phyloP scores from a whole-genome alignment of 2,888 invertebrate genomes.

The Synergus japonicus region DNA sequence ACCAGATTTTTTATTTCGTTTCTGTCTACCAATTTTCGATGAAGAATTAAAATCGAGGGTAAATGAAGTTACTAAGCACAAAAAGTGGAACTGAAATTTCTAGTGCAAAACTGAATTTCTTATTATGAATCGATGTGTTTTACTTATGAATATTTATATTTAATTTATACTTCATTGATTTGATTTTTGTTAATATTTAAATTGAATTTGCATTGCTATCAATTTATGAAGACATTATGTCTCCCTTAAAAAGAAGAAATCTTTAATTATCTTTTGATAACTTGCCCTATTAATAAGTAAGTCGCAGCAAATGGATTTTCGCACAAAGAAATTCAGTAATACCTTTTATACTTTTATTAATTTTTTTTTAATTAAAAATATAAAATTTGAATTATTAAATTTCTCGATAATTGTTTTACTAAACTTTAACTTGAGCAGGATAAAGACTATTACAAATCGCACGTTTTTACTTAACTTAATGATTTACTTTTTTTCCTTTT shows the following conservation, averaged over 20 bases:
- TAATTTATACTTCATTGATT: not conserved
- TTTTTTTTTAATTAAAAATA: not conserved
- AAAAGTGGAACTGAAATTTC: not conserved
- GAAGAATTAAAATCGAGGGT: not conserved
- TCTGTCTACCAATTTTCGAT: not conserved
- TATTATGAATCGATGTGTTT: not conserved
- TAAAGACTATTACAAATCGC: not conserved
- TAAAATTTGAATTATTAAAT: too few species aligned
- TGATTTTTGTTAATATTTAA: not conserved
- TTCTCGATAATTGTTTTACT: too few species aligned
- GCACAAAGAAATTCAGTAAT: not conserved
- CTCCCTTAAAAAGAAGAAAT: not conserved
- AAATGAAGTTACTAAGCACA: too few species aligned
- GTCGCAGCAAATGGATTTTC: not conserved
- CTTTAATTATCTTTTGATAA: too few species aligned
- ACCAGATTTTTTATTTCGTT: not conserved
- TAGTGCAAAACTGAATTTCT: not conserved
- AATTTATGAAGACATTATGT: not conserved
- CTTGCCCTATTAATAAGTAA: too few species aligned
- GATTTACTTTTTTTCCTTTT: not conserved
- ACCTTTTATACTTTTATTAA: too few species aligned
- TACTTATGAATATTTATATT: not conserved
- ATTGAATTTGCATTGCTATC: not conserved
- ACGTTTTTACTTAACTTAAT: not conserved
- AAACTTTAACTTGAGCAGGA: not conserved